Evolutionary conservation across 2,113 vertebrate species (phyloP), one percentile per base, ranked within the genome.

Genomic region (Notarius quadriscutis): DNA sequence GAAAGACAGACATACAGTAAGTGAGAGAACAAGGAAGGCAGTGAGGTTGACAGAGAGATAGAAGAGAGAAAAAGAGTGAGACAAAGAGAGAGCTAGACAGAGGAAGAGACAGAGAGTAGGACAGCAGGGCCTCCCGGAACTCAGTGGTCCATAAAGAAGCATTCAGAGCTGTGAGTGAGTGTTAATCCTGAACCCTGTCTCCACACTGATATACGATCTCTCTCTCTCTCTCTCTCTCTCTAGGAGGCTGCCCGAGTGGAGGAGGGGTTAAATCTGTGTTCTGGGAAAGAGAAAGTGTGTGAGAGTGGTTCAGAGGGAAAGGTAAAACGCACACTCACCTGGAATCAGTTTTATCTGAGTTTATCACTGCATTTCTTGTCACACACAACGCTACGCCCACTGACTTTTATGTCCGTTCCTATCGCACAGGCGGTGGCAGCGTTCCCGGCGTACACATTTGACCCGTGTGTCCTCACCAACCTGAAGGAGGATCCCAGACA

Each of bases 401-500:
- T 15, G 65, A 12, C 84, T n/a, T 87, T 75, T 84, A 72, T 75
- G 15, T 87, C 74, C 34, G 15, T 86, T 57, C 62, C 62, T 71
- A 20, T 25, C 27, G 22, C 7, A 14, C 85, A 89, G 88, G 83
- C 12, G 65, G 62, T 15, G 87, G 83, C 7, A 27, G 75, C 63
- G 4, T 79, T 77, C 30, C 87, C 86, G 12, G 48, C 30, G 41
- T 87, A 86, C 15, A 81, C 55, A 48, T 87, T 87, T n/a, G 81
- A 90, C 41, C 88, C 87, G 7, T 88, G 57, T 72, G 57, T 90
- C 58, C 71, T 87, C 63, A 17, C 89, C 84, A 87, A 78, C 84
- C 53, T 91, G n/a, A 91, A 91, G 82, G 90, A 87, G 48, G 86
- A 86, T 69, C 86, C 86, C 34, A 72, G 74, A 63, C 86, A 87